Evolutionary conservation across 2,113 vertebrate genomes (phyloP).

Genomic region (Calidris pygmaea): DNA sequence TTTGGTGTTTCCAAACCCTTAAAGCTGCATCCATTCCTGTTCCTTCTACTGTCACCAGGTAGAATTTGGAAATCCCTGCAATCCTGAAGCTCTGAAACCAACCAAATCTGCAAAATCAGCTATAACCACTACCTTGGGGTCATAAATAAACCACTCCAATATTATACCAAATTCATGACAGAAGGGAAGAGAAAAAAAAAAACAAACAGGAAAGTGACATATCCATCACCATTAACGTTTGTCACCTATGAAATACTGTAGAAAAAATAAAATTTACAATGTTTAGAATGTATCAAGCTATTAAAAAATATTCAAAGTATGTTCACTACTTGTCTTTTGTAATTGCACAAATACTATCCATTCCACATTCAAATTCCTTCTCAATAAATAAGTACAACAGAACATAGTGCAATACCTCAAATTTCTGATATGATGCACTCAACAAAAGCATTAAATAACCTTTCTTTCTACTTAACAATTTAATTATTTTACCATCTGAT

Average conservation of each 20-base stretch:
- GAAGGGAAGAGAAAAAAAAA: background rate
- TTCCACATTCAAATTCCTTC: background rate
- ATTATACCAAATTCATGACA: background rate
- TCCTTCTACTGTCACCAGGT: background rate
- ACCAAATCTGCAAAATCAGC: background rate
- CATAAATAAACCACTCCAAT: background rate
- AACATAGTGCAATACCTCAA: background rate
- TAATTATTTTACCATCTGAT: conserved; percentile 78
- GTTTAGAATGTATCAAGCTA: background rate
- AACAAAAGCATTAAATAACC: background rate
- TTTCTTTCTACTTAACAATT: background rate
- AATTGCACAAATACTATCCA: background rate
- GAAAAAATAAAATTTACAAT: background rate
- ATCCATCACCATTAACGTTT: background rate
- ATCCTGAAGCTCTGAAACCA: background rate
- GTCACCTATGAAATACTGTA: background rate
- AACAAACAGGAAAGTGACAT: rapidly evolving
- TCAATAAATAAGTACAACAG: background rate
- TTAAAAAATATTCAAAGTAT: background rate
- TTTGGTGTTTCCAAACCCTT: background rate
- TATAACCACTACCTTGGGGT: background rate
- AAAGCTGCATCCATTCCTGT: background rate
- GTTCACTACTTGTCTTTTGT: background rate
- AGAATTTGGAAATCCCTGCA: background rate
- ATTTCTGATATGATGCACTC: background rate